Base-by-base conservation (phyloP, 1,140 invertebrate genomes). In the Neuroterus valhalla region DNA sequence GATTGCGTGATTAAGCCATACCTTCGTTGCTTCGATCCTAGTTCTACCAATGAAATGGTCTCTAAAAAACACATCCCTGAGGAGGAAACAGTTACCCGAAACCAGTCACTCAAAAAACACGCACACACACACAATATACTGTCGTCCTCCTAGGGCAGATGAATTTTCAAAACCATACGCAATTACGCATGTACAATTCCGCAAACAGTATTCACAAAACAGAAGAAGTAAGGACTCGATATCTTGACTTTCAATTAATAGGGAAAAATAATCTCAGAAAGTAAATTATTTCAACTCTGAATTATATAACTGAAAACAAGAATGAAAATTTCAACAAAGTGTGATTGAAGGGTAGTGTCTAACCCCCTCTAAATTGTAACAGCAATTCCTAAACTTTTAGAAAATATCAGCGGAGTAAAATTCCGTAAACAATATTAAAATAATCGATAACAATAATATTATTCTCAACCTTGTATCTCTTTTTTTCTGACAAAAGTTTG, bases 11-110 rank as follows among this genome's bases (percentile, higher is more conserved):
- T 76, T 55, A 10, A 8, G 31, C 11, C 31, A 21, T 67, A 38
- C 50, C 45, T 31, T 21, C n/a, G 10, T 52, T 68, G n/a, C 5
- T 19, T 43, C 17, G 46, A 76, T 31, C 31, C 48, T 23, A 52
- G n/a, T 48, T 42, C 67, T 72, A 72, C 38, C 42, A 71, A 55
- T 75, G 76, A 72, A 74, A 78, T 78, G 76, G 8, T 71, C 62
- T 23, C 6, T 50, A 68, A 43, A 46, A 70, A 50, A 70, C 17
- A 31, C 66, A 62, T 26, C 15, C 48, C 31, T 70, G 38, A 21
- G 52, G 66, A 44, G 72, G n/a, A 76, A 70, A 69, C 8, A 48
- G 43, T 66, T 66, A 66, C 62, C 66, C 26, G 44, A 52, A 62
- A 23, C 55, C 23, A 15, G n/a, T 62, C 55, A 62, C 55, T 62